Evolutionary conservation across 2,113 vertebrate genomes (phyloP).

Genomic region (Eira barbara): DNA sequence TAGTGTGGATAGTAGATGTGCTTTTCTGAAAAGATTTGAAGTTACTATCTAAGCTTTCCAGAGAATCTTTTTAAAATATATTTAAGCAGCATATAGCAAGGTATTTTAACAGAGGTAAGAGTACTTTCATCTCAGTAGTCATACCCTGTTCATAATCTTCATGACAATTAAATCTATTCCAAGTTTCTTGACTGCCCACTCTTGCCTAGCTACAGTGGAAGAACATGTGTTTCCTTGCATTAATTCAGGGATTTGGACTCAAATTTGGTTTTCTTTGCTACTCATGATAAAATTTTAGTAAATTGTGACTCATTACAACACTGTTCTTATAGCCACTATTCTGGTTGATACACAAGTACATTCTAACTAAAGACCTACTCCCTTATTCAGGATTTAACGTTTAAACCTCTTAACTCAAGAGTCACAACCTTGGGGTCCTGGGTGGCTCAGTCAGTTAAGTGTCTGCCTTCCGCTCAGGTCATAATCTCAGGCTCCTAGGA

Average conservation of each 20-base stretch:
- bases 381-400: conserved; percentile 19
- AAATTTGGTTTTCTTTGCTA: background rate
- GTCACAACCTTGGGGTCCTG: background rate
- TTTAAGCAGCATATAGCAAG: conserved; percentile 14
- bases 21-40: conserved; percentile 55
- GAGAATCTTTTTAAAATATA: conserved; percentile 26
- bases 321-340: background rate
- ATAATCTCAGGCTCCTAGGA: background rate
- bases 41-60: conserved; percentile 49
- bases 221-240: background rate
- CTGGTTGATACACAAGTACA: background rate
- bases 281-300: background rate
- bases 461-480: background rate
- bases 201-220: background rate
- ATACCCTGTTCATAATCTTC: background rate
- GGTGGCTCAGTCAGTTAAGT: background rate
- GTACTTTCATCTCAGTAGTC: conserved; percentile 15
- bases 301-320: background rate
- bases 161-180: conserved; percentile 19
- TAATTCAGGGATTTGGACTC: background rate
- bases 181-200: background rate
- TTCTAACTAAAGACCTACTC: background rate
- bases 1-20: background rate
- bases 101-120: conserved; percentile 48
- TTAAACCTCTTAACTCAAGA: background rate